Evolutionary conservation across 2,113 vertebrate species (phyloP).

Genomic region (Murina feae): DNA sequence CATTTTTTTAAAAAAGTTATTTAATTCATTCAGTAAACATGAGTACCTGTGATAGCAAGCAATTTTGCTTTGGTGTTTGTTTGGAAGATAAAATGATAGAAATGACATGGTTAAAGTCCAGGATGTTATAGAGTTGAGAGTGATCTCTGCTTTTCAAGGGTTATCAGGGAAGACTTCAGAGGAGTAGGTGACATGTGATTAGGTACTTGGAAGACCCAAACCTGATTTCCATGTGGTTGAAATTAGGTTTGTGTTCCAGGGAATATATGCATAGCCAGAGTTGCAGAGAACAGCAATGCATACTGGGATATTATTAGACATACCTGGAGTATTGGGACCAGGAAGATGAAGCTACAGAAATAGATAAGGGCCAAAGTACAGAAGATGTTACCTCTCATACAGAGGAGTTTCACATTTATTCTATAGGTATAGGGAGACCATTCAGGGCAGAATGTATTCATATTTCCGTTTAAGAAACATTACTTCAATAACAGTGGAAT

Average conservation of each 20-base stretch:
- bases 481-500: neutral
- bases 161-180: neutral
- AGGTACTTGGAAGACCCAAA: neutral
- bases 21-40: slow-evolving; percentile 7
- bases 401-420: neutral
- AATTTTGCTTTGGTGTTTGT: slow-evolving; percentile 19
- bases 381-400: neutral
- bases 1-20: neutral
- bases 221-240: neutral
- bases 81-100: neutral
- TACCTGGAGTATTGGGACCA: neutral
- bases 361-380: neutral
- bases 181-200: neutral
- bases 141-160: slow-evolving; percentile 17
- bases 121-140: neutral
- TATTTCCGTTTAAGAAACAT: neutral
- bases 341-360: neutral
- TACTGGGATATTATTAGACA: neutral
- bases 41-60: neutral
- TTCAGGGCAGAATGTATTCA: neutral
- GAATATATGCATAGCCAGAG: neutral
- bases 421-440: neutral
- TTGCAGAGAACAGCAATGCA: neutral
- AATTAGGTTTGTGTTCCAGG: neutral
- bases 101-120: neutral